Conservation (phyloP, 2,113 vertebrate genomes). For the Cyanocitta stelleri region DNA sequence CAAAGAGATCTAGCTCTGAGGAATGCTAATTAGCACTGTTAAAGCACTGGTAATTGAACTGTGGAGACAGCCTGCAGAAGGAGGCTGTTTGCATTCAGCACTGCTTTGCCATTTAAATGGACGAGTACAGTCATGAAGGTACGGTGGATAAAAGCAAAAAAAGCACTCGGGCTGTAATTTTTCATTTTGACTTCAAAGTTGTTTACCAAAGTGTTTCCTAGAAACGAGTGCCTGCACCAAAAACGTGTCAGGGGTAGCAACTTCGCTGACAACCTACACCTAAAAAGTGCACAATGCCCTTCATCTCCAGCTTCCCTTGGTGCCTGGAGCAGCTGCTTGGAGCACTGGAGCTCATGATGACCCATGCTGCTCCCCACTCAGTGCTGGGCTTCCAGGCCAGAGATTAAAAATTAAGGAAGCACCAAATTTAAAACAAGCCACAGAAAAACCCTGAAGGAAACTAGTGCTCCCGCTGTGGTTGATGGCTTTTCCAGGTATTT, state of each 20-base stretch:
- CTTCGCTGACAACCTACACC: neutral
- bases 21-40: slow-evolving; percentile 76
- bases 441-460: neutral
- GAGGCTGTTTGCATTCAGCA: slow-evolving; percentile 48
- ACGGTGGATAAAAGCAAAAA: slow-evolving; percentile 17
- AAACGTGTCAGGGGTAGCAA: neutral
- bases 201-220: slow-evolving; percentile 54
- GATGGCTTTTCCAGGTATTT: neutral
- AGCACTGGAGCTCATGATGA: neutral
- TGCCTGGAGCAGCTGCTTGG: neutral
- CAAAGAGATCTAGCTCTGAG: slow-evolving; percentile 67
- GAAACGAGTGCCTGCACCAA: neutral
- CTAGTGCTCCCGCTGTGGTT: neutral
- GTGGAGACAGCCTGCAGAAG: slow-evolving; percentile 53
- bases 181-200: slow-evolving; percentile 39
- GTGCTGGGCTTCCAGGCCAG: neutral
- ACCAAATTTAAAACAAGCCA: neutral
- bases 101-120: slow-evolving; percentile 51
- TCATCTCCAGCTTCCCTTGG: neutral
- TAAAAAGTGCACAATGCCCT: neutral
- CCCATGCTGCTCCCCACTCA: fast-evolving
- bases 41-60: slow-evolving; percentile 66
- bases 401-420: neutral
- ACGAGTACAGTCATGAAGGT: slow-evolving; percentile 15
- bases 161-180: slow-evolving; percentile 57